Evolutionary conservation across 1,140 invertebrate species (phyloP), one percentile per base, ranked within the genome.

Genomic region (Mercenaria mercenaria): DNA sequence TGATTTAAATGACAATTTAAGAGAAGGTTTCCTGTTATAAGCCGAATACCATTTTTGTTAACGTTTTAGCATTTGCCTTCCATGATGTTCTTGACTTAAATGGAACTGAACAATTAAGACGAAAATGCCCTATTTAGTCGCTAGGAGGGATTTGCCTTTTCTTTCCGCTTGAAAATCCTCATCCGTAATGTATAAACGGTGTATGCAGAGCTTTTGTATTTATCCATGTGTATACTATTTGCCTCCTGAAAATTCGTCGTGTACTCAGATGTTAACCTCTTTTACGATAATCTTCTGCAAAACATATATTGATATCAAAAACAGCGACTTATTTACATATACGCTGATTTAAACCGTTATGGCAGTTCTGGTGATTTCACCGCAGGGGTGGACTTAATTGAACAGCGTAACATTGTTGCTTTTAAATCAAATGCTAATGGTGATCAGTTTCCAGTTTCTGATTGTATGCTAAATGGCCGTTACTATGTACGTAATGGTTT

Each of bases 371-470:
- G 13, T 37, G 83, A 86, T 59, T 74, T 86, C 32, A 74, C 74
- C 32, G 47, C 23, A 34, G 83, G 69, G 32, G 83, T 86, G 74
- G 83, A 86, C 52, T 6, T 47, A 47, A 52, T 86, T 47, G 8
- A 37, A 32, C 18, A 86, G 8, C 39, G 83, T 13, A 32, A 86
- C 13, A 41, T 86, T 52, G 29, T 86, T 37, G 83, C 74, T 34
- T 86, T 52, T 72, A 86, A 52, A n/a, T 32, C 39, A 15, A 86
- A 86, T 39, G n/a, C 39, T 29, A 50, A 86, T 52, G 69, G 83
- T 32, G 83, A 74, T 50, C 6, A 74, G 26, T 76, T 86, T 74
- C 15, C 67, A 34, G 52, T 86, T 86, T n/a, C 69, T 34, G 8
- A 1, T 1, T 86, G 83, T 32, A 86, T 86, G 41, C 37, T 86